These are phyloP conservation scores for Cassiopea andromeda DNA, from an alignment of 30 jellyfish, hydroid and myxozoan species.

Conservation along the genomic window DNA sequence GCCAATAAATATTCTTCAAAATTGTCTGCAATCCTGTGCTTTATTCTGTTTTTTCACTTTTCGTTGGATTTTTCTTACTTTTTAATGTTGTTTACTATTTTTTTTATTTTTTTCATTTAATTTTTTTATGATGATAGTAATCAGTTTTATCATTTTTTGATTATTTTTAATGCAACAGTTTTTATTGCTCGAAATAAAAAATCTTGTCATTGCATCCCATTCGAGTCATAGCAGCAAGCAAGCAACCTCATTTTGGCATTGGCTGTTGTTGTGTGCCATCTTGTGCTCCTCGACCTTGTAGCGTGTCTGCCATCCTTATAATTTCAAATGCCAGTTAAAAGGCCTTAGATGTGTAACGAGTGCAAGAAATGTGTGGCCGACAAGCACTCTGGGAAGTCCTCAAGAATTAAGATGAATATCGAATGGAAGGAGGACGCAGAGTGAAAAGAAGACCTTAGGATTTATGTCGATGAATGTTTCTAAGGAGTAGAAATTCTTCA, in stretches of 20 bases:
- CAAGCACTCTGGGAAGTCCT: background rate
- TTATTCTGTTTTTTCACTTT: background rate
- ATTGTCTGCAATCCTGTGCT: background rate
- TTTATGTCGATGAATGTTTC: too few relatives aligned
- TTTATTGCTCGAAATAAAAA: background rate
- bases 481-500: too few relatives aligned
- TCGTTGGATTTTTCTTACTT: background rate
- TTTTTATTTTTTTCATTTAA: background rate
- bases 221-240: background rate
- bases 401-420: background rate
- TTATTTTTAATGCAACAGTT: too few relatives aligned
- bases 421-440: too few relatives aligned
- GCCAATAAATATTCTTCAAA: background rate
- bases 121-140: background rate
- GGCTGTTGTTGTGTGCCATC: background rate
- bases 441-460: too few relatives aligned
- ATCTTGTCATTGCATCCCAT: background rate
- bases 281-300: background rate
- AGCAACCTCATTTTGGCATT: background rate
- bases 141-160: background rate
- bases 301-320: background rate
- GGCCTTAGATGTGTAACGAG: background rate
- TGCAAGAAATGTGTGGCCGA: background rate
- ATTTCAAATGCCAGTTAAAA: background rate
- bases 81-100: background rate